phyloP scores from a whole-genome alignment of 1,140 invertebrate genomes.

The Doryteuthis pealeii region DNA sequence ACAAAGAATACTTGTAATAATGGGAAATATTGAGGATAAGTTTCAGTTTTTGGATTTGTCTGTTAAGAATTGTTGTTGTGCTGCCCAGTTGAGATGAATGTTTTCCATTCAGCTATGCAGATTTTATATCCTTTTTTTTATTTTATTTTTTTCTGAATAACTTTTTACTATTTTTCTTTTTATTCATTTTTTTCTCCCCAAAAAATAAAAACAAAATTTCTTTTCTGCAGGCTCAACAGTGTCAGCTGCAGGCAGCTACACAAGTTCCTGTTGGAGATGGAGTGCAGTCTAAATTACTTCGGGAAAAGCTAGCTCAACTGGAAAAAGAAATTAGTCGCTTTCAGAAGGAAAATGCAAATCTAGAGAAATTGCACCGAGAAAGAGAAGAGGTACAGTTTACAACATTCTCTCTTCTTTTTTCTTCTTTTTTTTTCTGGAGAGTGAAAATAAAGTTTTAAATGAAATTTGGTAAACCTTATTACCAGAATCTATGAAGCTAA shows the following conservation, averaged over 20 bases:
- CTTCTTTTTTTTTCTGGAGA: background rate
- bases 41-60: too few relatives aligned
- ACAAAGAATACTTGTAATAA: too few relatives aligned
- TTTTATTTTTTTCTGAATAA: background rate
- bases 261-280: conserved; percentile 36
- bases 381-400: conserved; percentile 50
- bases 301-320: conserved; percentile 55
- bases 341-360: conserved; percentile 51
- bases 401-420: conserved; percentile 4
- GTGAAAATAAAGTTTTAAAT: background rate
- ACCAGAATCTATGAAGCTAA: too few relatives aligned
- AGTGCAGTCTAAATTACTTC: conserved; percentile 52
- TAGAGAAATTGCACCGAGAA: conserved; percentile 52
- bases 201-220: conserved; percentile 1
- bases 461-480: too few relatives aligned
- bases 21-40: too few relatives aligned
- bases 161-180: background rate
- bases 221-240: conserved; percentile 28
- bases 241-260: conserved; percentile 24
- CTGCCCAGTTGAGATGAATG: too few relatives aligned
- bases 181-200: background rate
- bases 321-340: conserved; percentile 59
- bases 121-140: background rate
- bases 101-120: background rate
- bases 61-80: too few relatives aligned